phyloP scores from a whole-genome alignment of 2,888 invertebrate genomes.

The Polyommatus iphigenia region DNA sequence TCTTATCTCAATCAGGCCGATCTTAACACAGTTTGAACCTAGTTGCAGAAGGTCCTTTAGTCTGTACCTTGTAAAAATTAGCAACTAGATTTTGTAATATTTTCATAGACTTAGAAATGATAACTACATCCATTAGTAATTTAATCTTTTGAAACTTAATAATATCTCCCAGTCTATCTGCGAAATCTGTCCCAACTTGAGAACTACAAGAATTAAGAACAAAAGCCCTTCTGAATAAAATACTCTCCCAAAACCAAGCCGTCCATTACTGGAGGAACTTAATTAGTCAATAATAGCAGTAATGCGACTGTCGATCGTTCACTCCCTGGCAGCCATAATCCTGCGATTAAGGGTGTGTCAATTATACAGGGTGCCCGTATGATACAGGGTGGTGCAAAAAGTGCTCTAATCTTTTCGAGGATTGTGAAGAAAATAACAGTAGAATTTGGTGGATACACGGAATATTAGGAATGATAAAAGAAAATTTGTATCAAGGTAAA shows the following conservation, averaged over 20 bases:
- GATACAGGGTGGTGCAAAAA: slow-evolving; percentile 17
- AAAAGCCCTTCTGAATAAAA: background rate
- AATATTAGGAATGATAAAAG: background rate
- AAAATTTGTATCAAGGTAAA: background rate
- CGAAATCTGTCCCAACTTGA: too few relatives aligned
- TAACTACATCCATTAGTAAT: too few relatives aligned
- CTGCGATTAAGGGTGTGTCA: slow-evolving; percentile 20
- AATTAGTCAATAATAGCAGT: slow-evolving; percentile 26
- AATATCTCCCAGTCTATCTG: too few relatives aligned
- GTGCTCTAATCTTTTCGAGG: background rate
- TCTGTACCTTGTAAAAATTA: too few relatives aligned
- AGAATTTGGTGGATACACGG: background rate
- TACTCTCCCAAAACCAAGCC: background rate
- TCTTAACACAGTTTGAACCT: too few relatives aligned
- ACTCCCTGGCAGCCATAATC: slow-evolving; percentile 15
- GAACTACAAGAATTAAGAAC: too few relatives aligned
- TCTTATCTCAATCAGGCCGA: too few relatives aligned
- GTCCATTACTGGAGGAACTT: background rate
- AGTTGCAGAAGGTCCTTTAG: too few relatives aligned
- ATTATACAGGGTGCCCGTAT: slow-evolving; percentile 23
- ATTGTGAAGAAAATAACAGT: background rate
- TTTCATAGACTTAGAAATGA: too few relatives aligned
- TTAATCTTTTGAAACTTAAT: too few relatives aligned
- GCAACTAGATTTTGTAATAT: too few relatives aligned
- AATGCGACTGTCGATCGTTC: slow-evolving; percentile 28